These are phyloP conservation scores for Oryzias melastigma DNA, from an alignment of 2,113 vertebrate genomes.

Conservation along the genomic window DNA sequence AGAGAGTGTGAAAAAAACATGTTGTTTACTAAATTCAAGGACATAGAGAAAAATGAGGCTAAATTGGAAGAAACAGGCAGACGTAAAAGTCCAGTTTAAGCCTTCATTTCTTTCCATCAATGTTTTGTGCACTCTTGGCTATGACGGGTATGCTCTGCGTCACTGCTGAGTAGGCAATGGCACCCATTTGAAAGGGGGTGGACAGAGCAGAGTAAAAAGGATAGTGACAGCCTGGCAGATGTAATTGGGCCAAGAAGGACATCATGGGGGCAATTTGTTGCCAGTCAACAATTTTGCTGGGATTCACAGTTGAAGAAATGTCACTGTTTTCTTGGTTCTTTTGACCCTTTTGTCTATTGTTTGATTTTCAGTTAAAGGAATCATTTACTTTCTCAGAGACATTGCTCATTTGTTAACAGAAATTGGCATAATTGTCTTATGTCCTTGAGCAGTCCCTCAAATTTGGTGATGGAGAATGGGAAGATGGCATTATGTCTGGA, in stretches of 20 bases:
- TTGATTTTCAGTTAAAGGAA: too few relatives aligned
- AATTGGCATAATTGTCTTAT: too few relatives aligned
- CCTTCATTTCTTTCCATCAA: slow-evolving; percentile 29
- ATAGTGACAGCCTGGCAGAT: slow-evolving; percentile 26
- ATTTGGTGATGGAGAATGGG: too few relatives aligned
- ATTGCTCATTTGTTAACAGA: too few relatives aligned
- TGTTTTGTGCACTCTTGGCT: slow-evolving; percentile 38
- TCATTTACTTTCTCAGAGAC: too few relatives aligned
- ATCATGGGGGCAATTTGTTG: slow-evolving; percentile 9
- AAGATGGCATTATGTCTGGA: too few relatives aligned
- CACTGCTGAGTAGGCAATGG: slow-evolving; percentile 32
- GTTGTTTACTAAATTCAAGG: slow-evolving; percentile 36
- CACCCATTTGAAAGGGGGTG: slow-evolving; percentile 26
- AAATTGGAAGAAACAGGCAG: slow-evolving; percentile 20
- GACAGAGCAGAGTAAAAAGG: slow-evolving; percentile 9
- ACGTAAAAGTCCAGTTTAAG: slow-evolving; percentile 28
- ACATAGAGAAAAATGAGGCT: slow-evolving; percentile 26
- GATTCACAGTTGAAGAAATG: background rate
- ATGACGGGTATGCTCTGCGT: slow-evolving; percentile 31
- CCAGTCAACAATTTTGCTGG: slow-evolving; percentile 5
- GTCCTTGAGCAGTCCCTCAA: too few relatives aligned
- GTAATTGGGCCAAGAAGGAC: slow-evolving; percentile 25
- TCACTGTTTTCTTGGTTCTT: background rate
- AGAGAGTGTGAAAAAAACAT: background rate
- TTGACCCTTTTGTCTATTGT: background rate